phyloP scores from a whole-genome alignment of 2,113 vertebrate genomes.

The Bufo bufo region DNA sequence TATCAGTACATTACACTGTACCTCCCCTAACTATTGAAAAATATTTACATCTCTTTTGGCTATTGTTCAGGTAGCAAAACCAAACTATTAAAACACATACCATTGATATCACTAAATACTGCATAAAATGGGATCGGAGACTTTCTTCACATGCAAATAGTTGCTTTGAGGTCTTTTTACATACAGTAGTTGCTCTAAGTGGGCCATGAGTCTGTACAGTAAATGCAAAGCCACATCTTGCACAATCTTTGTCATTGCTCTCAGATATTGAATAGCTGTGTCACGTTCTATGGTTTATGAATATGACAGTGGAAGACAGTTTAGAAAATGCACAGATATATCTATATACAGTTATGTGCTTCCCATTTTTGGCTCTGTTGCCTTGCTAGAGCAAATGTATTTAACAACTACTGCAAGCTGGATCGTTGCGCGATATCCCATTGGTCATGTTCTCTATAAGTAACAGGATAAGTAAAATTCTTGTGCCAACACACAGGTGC shows the following conservation, averaged over 20 bases:
- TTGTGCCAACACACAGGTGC: slow-evolving; percentile 41
- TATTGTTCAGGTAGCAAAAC: slow-evolving; percentile 81
- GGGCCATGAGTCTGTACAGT: slow-evolving; percentile 64
- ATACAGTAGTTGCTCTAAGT: slow-evolving; percentile 68
- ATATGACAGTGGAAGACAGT: slow-evolving; percentile 62
- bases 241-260: slow-evolving; percentile 60
- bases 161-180: slow-evolving; percentile 68
- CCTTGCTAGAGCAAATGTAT: slow-evolving; percentile 19
- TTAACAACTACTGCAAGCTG: slow-evolving; percentile 35
- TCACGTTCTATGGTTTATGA: slow-evolving; percentile 64
- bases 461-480: slow-evolving; percentile 3
- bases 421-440: slow-evolving; percentile 35
- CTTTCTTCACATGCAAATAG: slow-evolving; percentile 86
- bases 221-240: slow-evolving; percentile 61
- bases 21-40: slow-evolving; percentile 76
- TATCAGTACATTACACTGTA: slow-evolving; percentile 73
- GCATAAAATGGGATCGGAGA: slow-evolving; percentile 78
- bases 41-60: slow-evolving; percentile 84
- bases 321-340: slow-evolving; percentile 47
- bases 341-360: slow-evolving; percentile 38
- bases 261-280: slow-evolving; percentile 55
- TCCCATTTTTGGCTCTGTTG: slow-evolving; percentile 17
- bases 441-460: slow-evolving; percentile 8
- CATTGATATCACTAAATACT: slow-evolving; percentile 80
- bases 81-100: slow-evolving; percentile 81